Evolutionary conservation across 1,140 invertebrate species (phyloP), one percentile per base, ranked within the genome.

Genomic region (Leptopilina clavipes): DNA sequence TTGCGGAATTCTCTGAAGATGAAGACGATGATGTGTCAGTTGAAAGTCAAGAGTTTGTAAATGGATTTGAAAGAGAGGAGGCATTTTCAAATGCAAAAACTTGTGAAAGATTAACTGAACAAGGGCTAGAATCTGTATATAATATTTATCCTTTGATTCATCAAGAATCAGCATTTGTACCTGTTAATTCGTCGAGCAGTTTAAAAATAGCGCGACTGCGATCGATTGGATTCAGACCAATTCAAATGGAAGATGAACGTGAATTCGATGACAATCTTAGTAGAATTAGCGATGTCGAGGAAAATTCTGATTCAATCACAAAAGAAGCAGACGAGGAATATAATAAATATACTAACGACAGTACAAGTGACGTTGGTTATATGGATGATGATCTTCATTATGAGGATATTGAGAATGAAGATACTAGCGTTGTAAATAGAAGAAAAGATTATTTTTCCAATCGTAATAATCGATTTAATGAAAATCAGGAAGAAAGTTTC

Each of bases 181-280:
- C 89, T 31, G 88, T 90, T 17, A 40, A 79, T 83, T 1, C 81
- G 88, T 65, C 59, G 18, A 86, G 80, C 25, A 84, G 83, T 48
- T n/a, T 86, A 22, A 81, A 85, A 56, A 88, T 90, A 19, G 84
- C 86, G 8, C 79, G 84, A 19, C 77, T 90, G 3, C 78, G 88
- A 37, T 88, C 89, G 0, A 90, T 90, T 72, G 89, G 89, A 7
- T 90, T 90, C 52, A 87, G 84, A 52, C 89, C 89, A 10, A 90
- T 90, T 22, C 65, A 22, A 9, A 73, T 71, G 1, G 17, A 70
- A 6, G n/a, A 65, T 22, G 37, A 74, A 7, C 9, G 74, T 17
- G 70, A 73, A 74, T 65, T 22, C 6, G 14, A 25, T 31, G 59
- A 65, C 14, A 65, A 65, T 1, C 82, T 31, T 31, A 76, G 65